phyloP scores from a whole-genome alignment of 1,140 invertebrate genomes.

The Hyles vespertilio region DNA sequence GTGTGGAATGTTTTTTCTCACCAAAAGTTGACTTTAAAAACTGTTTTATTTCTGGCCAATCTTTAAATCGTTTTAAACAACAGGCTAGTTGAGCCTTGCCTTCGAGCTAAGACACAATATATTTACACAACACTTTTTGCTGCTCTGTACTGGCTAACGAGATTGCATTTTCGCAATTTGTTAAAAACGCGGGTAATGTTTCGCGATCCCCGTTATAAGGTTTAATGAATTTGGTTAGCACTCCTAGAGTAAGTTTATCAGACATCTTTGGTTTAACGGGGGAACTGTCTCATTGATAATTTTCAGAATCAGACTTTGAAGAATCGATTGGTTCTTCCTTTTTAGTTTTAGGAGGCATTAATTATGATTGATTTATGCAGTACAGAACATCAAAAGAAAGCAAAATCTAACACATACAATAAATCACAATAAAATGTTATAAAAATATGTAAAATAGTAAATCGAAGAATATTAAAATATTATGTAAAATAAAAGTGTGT shows the following conservation, averaged over 20 bases:
- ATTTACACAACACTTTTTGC: constrained; percentile 22
- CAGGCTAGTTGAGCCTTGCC: constrained; percentile 7
- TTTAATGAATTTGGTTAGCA: constrained; percentile 22
- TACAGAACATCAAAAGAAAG: neutral
- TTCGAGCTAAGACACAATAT: constrained; percentile 24
- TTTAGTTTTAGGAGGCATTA: constrained; percentile 2
- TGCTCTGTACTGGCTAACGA: constrained; percentile 12
- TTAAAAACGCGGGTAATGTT: constrained; percentile 18
- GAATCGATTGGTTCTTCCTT: neutral
- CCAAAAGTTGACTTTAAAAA: constrained; percentile 29
- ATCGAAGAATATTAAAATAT: neutral
- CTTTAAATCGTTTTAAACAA: constrained; percentile 19
- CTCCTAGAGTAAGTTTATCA: constrained; percentile 5
- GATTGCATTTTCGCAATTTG: constrained; percentile 24
- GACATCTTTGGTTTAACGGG: neutral
- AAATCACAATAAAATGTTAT: too few species aligned
- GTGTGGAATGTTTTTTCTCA: constrained; percentile 27
- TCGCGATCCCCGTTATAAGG: constrained; percentile 18
- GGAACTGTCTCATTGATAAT: neutral
- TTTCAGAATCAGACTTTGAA: neutral
- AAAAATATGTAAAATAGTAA: neutral
- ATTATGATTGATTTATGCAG: neutral
- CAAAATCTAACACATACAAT: neutral
- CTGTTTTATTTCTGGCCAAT: constrained; percentile 18
- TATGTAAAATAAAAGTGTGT: neutral